A percentile compares a stretch with the other conserved stretches of the same genome.
phyloP scores from a whole-genome alignment of 2,113 vertebrate species.

The Sapayoa aenigma region DNA sequence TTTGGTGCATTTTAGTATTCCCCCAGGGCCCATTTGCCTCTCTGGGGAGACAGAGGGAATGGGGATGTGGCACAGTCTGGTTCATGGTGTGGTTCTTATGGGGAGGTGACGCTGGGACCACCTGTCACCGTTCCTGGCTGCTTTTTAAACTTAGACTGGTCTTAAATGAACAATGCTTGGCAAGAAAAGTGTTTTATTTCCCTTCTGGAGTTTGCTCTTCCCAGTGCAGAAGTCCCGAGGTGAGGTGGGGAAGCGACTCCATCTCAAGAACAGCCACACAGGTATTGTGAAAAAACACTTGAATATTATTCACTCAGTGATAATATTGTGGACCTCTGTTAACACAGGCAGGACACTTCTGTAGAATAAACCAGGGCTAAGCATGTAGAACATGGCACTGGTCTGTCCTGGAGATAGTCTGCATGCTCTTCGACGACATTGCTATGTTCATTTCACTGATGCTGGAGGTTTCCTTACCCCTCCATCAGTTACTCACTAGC shows the following conservation, averaged over 20 bases:
- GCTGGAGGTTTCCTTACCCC: neutral
- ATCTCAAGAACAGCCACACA: neutral
- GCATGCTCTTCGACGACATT: accelerated
- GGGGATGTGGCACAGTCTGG: neutral
- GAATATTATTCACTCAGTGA: neutral
- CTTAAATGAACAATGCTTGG: neutral
- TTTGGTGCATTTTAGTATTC: neutral
- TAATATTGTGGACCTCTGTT: neutral
- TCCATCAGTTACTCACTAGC: neutral
- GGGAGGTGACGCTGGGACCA: neutral
- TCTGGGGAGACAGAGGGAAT: neutral
- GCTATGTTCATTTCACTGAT: neutral
- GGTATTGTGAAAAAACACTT: neutral
- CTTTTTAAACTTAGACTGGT: neutral
- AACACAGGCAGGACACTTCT: neutral
- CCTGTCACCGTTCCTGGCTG: neutral
- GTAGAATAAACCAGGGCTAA: neutral
- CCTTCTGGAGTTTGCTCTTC: neutral
- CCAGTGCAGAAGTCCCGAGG: neutral
- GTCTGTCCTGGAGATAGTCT: neutral
- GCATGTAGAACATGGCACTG: accelerated
- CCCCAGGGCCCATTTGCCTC: accelerated
- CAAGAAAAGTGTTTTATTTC: neutral
- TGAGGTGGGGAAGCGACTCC: neutral
- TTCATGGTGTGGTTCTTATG: accelerated